Conservation (phyloP, 2,113 vertebrate species). For the Natator depressus region DNA sequence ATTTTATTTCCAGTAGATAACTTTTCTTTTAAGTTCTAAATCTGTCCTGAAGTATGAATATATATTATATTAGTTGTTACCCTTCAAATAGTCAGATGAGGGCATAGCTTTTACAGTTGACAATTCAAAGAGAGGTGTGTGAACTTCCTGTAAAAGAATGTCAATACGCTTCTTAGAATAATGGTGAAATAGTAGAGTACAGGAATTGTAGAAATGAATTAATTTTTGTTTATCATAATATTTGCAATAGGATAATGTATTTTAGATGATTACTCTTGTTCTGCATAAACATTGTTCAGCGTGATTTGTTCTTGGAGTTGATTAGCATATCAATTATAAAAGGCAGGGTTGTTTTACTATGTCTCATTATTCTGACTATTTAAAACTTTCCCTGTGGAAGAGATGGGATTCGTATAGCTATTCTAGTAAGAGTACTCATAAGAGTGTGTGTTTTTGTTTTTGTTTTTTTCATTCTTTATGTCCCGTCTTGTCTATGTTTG, state of each 20-base stretch:
- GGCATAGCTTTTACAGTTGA: constrained; percentile 61
- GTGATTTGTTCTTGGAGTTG: not conserved
- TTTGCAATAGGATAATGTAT: too few relatives aligned
- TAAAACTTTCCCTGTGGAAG: constrained; percentile 10
- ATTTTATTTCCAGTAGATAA: not conserved
- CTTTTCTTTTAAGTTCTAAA: not conserved
- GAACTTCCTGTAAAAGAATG: constrained; percentile 23
- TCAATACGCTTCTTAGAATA: not conserved
- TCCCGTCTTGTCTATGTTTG: not conserved
- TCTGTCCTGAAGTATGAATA: not conserved
- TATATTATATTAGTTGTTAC: constrained; percentile 21
- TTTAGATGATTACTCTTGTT: not conserved
- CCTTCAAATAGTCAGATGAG: constrained; percentile 34
- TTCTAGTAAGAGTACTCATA: not conserved
- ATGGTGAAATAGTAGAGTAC: constrained; percentile 47
- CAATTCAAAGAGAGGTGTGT: constrained; percentile 62
- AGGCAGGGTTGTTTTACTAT: not conserved
- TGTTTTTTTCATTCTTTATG: not conserved
- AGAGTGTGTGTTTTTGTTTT: not conserved
- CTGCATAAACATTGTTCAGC: not conserved
- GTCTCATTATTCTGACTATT: constrained; percentile 30
- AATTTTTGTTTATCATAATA: too few relatives aligned
- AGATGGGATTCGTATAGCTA: not conserved
- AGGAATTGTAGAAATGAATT: constrained; percentile 36
- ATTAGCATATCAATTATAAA: not conserved